Base-by-base conservation (phyloP, 2,797 vertebrate species). In the Lagorchestes hirsutus region DNA sequence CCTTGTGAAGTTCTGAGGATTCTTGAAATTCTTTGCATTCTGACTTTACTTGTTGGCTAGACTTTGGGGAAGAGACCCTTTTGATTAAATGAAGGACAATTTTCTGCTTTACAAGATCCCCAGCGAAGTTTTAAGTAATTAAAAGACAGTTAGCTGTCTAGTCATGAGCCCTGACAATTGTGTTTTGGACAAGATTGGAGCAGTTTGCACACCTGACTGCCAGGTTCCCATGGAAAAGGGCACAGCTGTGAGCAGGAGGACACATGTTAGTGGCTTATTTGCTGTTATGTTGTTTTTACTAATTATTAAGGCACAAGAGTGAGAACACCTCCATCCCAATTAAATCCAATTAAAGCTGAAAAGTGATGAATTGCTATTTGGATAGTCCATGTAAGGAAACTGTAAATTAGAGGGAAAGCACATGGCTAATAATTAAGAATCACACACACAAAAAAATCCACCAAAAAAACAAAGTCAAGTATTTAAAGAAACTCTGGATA, bases 381-480 rank as follows among this genome's bases (percentile, higher is more conserved):
- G 95, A n/a, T 94, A 96, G 93, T 95, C 97, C 93, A 96, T 95
- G 96, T 40, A 97, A 62, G 34, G 54, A 12, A 92, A n/a, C 14
- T 93, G 1, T 92, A 94, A 97, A 98, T 97, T 97, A 97, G 90
- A 94, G 34, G 58, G 95, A 93, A 93, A 24, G 92, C 54, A 94
- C 95, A 67, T 55, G 97, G 97, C 97, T 96, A 96, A 98, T 97
- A 92, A 97, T 97, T 96, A 91, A 62, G 95, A 94, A 97, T 98
- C 95, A 98, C 91, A 98, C 18, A 52, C 6, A 8, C 52, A 52
- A 0, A 52, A 2, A 52, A 52, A 52, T 52, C 52, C 52, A 52
- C 52, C 52, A 93, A 54, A 96, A 93, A 52, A 97, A 94, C 54
- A 94, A 98, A 98, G 91, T 94, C 90, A 97, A 97, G 93, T 97